Percentiles rank a stretch among this genome's conserved stretches.
Evolutionary conservation across 30 jellyfish, hydroid and myxozoan species (phyloP).

Genomic region (Hydractinia echinata): DNA sequence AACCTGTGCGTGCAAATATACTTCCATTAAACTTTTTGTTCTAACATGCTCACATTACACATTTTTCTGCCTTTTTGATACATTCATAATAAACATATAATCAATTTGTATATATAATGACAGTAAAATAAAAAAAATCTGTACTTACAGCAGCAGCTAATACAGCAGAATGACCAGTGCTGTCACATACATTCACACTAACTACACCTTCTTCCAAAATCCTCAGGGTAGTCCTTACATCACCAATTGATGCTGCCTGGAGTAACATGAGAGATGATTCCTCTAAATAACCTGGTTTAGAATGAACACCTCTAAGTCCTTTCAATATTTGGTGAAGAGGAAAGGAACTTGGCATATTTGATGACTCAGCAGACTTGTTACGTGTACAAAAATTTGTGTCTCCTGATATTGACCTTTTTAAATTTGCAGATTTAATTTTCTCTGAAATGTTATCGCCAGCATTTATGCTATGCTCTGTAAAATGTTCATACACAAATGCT

Average conservation of each 20-base stretch:
- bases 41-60: too few relatives aligned
- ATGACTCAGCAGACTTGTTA: conserved; percentile 1
- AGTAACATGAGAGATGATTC: conserved; percentile 48
- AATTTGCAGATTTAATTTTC: background rate
- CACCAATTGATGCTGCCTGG: conserved; percentile 53
- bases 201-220: conserved; percentile 44
- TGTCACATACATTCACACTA: conserved; percentile 71
- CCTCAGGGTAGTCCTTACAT: conserved; percentile 26
- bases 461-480: conserved; percentile 50
- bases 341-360: conserved; percentile 8
- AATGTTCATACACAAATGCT: conserved; percentile 38
- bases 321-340: conserved; percentile 25
- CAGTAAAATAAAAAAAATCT: background rate
- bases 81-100: background rate
- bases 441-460: conserved; percentile 13
- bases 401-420: background rate
- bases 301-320: conserved; percentile 4
- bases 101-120: background rate
- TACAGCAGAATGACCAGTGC: conserved; percentile 77
- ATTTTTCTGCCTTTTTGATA: background rate
- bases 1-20: too few relatives aligned
- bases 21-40: too few relatives aligned
- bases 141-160: conserved; percentile 90
- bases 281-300: conserved; percentile 56
- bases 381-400: background rate